Evolutionary conservation across 2,113 vertebrate species (phyloP).

Genomic region (Podarcis muralis): DNA sequence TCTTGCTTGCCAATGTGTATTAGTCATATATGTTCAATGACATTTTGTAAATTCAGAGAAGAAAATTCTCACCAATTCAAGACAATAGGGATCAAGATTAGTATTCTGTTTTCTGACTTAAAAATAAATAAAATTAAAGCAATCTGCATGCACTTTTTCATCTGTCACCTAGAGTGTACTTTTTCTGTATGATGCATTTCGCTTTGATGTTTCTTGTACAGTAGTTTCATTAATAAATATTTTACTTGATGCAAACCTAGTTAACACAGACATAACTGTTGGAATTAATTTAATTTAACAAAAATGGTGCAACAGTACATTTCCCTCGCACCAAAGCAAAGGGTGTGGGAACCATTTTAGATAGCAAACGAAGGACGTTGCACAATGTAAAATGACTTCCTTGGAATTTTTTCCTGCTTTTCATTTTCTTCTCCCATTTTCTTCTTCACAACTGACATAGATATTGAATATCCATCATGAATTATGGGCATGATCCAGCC

Average conservation of each 20-base stretch:
- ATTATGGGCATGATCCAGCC: conserved; percentile 23
- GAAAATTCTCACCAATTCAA: conserved; percentile 76
- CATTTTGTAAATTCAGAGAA: conserved; percentile 87
- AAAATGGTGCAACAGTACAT: conserved; percentile 62
- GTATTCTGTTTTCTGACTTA: conserved; percentile 67
- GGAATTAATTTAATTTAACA: conserved; percentile 64
- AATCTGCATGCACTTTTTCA: conserved; percentile 82
- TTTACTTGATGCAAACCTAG: conserved; percentile 81
- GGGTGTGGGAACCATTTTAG: conserved; percentile 26
- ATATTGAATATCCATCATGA: conserved; percentile 38
- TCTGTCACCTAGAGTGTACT: conserved; percentile 78
- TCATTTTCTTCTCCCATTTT: neutral
- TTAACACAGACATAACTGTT: conserved; percentile 72
- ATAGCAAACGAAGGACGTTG: conserved; percentile 55
- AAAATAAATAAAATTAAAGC: conserved; percentile 61
- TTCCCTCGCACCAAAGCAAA: conserved; percentile 23
- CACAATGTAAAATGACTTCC: conserved; percentile 56
- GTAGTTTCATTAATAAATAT: conserved; percentile 86
- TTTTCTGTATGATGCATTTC: conserved; percentile 80
- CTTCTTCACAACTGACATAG: conserved; percentile 48
- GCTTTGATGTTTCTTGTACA: conserved; percentile 85
- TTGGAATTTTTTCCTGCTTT: conserved; percentile 54
- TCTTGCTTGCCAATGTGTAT: conserved; percentile 88
- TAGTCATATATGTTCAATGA: conserved; percentile 83
- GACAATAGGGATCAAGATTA: conserved; percentile 75